Evolutionary conservation across 1,140 invertebrate species (phyloP).

Genomic region (Drosophila melanogaster): DNA sequence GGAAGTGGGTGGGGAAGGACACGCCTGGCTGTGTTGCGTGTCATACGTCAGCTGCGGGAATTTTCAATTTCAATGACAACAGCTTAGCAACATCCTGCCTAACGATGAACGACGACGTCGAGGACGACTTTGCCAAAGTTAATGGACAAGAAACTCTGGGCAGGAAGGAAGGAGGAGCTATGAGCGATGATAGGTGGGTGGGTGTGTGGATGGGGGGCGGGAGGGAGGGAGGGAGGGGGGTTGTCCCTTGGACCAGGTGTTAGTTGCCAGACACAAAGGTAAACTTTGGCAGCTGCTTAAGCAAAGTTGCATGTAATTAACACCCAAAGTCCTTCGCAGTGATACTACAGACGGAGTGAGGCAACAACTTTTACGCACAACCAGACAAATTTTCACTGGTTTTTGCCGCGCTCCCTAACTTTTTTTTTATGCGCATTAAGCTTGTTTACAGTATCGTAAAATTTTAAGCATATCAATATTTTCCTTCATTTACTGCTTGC

Average conservation of each 20-base stretch:
- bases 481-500: slow-evolving; percentile 29
- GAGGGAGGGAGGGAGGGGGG: no score
- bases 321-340: slow-evolving; percentile 65
- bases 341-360: slow-evolving; percentile 13
- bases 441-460: slow-evolving; percentile 81
- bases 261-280: slow-evolving; percentile 52
- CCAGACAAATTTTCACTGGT: slow-evolving; percentile 28
- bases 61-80: slow-evolving; percentile 82
- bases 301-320: slow-evolving; percentile 79
- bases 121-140: slow-evolving; percentile 60
- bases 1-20: not conserved
- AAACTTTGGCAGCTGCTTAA: slow-evolving; percentile 63
- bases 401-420: slow-evolving; percentile 6
- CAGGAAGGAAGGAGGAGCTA: slow-evolving; percentile 8
- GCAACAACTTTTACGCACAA: slow-evolving; percentile 18
- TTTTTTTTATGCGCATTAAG: slow-evolving; percentile 68
- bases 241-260: slow-evolving; percentile 35
- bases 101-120: slow-evolving; percentile 52
- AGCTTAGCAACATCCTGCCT: slow-evolving; percentile 75
- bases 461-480: slow-evolving; percentile 62
- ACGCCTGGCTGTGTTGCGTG: slow-evolving; percentile 52
- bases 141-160: slow-evolving; percentile 70
- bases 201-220: not conserved
- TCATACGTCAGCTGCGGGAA: slow-evolving; percentile 78
- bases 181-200: slow-evolving; percentile 28